Base-by-base conservation (phyloP, 2,113 vertebrate genomes). In the Dryoscopus gambensis region DNA sequence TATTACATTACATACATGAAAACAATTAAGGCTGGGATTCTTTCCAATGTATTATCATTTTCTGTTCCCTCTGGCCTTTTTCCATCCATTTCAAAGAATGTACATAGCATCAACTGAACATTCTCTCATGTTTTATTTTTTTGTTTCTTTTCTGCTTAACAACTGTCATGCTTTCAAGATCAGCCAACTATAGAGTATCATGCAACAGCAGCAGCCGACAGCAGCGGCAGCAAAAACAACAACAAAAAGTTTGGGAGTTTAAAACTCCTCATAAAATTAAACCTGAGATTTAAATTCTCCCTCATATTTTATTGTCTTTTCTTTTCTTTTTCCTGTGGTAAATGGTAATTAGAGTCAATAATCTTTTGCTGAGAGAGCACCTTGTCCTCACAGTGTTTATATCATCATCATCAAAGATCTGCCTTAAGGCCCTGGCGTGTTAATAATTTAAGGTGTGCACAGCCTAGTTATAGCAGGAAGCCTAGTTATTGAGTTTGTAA, bases 401-500 rank as follows among this genome's bases (percentile, higher is more conserved):
- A 98, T 98, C 99, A 98, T 98, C 98, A 98, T 98, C 99, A 99
- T 99, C 99, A 99, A 99, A 99, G 99, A 98, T 99, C 98, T 98
- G 99, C 99, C 99, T 99, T 98, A 98, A 98, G 99, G 99, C 98
- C 98, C 97, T 98, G 98, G 98, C 98, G 98, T 98, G 98, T 99
- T 99, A 99, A 99, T 99, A 99, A 99, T 99, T 99, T 99, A 99
- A 98, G 98, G 98, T 98, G 98, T 98, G 98, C 97, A 98, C 98
- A 98, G 98, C 98, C 98, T 98, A 98, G 98, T 99, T 99, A 98
- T 98, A 99, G 98, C 99, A 99, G 99, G 99, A 99, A 99, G 98
- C 98, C 98, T 98, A 98, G 98, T 99, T 99, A 99, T 99, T 99
- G 98, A 99, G 98, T 99, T 99, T 99, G 98, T 99, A 99, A 99